Evolutionary conservation across 2,797 vertebrate genomes (phyloP).

Genomic region (Morelia viridis): DNA sequence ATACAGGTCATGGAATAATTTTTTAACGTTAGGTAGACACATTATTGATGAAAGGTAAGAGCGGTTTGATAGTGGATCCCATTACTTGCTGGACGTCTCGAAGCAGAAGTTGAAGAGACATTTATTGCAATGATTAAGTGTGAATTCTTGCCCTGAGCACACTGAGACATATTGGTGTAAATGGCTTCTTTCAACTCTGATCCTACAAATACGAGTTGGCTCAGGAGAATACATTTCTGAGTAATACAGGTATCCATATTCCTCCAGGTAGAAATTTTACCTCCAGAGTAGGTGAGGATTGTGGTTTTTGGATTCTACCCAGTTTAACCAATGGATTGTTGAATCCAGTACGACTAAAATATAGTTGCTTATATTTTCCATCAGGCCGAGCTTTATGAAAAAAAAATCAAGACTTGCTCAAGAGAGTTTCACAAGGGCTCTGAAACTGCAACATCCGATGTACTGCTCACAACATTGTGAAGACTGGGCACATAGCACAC

Average conservation of each 20-base stretch:
- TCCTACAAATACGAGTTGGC: background rate
- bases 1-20: background rate
- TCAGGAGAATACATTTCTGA: background rate
- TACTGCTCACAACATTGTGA: conserved; percentile 36
- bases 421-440: background rate
- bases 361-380: background rate
- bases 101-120: background rate
- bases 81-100: background rate
- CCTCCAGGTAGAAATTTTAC: background rate
- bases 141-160: background rate
- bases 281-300: background rate
- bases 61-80: background rate
- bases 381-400: background rate
- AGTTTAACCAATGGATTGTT: background rate
- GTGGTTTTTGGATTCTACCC: no score
- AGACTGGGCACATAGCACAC: conserved; percentile 33
- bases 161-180: background rate
- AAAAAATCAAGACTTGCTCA: background rate
- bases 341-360: background rate
- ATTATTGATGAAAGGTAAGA: background rate
- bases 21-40: background rate
- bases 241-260: background rate
- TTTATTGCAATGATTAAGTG: background rate
- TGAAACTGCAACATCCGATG: conserved; percentile 18
- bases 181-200: background rate